Percentiles rank a stretch among this genome's conserved stretches.
Conservation (phyloP, 2,888 invertebrate species). For the Acanthopleura granulata region DNA sequence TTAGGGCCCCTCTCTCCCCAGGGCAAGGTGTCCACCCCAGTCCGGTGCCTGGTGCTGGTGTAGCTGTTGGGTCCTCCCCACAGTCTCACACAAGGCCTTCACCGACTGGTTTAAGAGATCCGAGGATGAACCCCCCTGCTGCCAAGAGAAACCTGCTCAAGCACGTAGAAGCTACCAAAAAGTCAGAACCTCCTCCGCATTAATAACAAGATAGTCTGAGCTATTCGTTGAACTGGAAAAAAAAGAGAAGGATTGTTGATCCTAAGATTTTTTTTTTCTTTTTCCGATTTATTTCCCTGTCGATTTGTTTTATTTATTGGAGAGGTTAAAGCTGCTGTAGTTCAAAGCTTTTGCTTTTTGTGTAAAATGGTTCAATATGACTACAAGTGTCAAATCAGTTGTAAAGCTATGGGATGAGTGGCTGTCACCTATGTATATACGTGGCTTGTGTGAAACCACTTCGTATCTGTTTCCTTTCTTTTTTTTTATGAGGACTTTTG, state of each 20-base stretch:
- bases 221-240: slow-evolving; percentile 8
- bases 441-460: slow-evolving; percentile 6
- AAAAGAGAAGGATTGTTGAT: background rate
- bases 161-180: slow-evolving; percentile 57
- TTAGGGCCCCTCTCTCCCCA: slow-evolving; percentile 29
- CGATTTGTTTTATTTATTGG: slow-evolving; percentile 16
- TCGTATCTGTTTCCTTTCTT: background rate
- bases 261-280: background rate
- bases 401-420: background rate
- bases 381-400: slow-evolving; percentile 1
- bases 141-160: slow-evolving; percentile 64
- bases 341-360: slow-evolving; percentile 14
- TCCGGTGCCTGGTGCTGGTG: slow-evolving; percentile 37
- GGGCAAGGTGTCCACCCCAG: slow-evolving; percentile 29
- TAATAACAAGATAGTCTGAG: slow-evolving; percentile 29
- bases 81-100: slow-evolving; percentile 43
- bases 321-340: slow-evolving; percentile 17
- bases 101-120: slow-evolving; percentile 40
- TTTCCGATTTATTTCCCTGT: background rate
- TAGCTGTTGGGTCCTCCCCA: slow-evolving; percentile 37
- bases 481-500: background rate
- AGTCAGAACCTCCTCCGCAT: slow-evolving; percentile 62
- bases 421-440: background rate
- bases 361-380: no score
- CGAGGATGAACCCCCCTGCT: slow-evolving; percentile 53